Base-by-base conservation (phyloP, 2,113 vertebrate species). In the Canis aureus region DNA sequence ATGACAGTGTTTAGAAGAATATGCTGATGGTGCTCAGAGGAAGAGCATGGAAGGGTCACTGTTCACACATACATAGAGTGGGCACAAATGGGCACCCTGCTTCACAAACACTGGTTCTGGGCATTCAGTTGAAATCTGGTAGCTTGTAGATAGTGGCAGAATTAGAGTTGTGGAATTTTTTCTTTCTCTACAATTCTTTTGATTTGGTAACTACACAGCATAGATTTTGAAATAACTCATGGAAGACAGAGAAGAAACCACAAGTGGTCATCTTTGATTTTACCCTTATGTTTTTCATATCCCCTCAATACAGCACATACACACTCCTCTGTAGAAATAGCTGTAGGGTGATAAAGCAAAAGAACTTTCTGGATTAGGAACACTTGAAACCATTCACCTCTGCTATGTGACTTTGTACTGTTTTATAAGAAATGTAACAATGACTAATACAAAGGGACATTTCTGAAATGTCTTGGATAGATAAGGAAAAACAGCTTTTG, bases 171-270 rank as follows among this genome's bases (percentile, higher is more conserved):
- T 84, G 38, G 15, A 8, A 20, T 84, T 15, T 67, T 95, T 94
- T 88, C 69, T 93, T 66, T 73, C 74, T 57, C 53, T n/a, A 86
- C 60, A 59, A 38, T 89, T 43, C 35, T 66, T 78, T 55, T 97
- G 83, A 91, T 96, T 96, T 87, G 83, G 25, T 91, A 66, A 53
- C 49, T 59, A 15, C 12, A 57, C 82, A 25, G 5, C 53, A 29
- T 5, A 74, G 25, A 95, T 89, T 90, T 93, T 38, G 16, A 96
- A 84, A 80, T 80, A 85, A 91, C 53, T 81, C 11, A 8, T 62
- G 20, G 64, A 57, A 83, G 51, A 91, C 13, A 76, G 25, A 66
- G 5, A 71, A 73, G 25, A 93, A 96, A 85, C 38, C 53, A 38
- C 69, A 64, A 59, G 51, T 78, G n/a, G 57, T 57, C 82, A 69